Evolutionary conservation across 2,797 vertebrate species (phyloP), one percentile per base, ranked within the genome.

Genomic region (Tympanoctomys barrerae): DNA sequence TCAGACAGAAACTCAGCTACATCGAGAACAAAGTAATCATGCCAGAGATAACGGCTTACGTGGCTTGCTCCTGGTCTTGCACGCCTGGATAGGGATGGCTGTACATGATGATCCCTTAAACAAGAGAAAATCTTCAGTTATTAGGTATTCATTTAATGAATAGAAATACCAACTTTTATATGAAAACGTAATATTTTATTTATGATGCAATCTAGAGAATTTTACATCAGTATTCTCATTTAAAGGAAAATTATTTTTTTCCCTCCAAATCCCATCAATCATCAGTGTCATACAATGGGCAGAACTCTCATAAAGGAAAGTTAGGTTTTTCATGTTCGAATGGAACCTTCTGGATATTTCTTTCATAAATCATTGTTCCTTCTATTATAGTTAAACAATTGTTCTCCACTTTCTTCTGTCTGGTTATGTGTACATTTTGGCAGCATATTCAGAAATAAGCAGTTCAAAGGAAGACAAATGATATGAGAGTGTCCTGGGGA

Each of bases 71-170:
- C 93, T 99, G 98, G 97, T 99, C 99, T 93, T 97, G 97, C 91
- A 99, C 98, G 81, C 99, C 99, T 75, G 99, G 99, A 90, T 99
- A 99, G 7, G 99, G 99, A 82, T 99, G 99, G 98, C 99, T 99
- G 95, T 99, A 99, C 97, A 99, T 98, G 95, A 99, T 99, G 98
- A 99, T 99, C 90, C 98, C 99, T 99, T 80, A 97, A 98, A 97
- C 26, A 93, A 95, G 49, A 97, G 42, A 96, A 54, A 84, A 46
- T 85, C 54, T 84, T 46, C 80, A 73, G 70, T 95, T 62, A 97
- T 39, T 3, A 42, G 7, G 12, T 16, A 70, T 42, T 71, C 9
- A 64, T 73, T 90, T 80, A 14, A 79, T 33, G n/a, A n/a, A n/a
- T n/a, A 89, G 21, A 81, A 89, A 85, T 24, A 61, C 5, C 83